Evolutionary conservation across 2,113 vertebrate species (phyloP).

Genomic region (Tragulus kanchil): DNA sequence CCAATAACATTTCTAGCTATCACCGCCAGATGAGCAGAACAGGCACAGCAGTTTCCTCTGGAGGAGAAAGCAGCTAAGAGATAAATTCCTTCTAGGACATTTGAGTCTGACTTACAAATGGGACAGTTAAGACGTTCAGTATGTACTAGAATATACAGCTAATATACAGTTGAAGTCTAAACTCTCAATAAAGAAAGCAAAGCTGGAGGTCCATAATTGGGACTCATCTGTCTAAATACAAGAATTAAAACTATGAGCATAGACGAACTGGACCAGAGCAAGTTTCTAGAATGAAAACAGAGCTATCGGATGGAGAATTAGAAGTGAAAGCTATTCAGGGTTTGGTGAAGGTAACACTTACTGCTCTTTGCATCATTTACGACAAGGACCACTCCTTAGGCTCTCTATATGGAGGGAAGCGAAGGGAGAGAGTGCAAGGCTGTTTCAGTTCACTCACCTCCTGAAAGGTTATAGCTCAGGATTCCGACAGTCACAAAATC

Average conservation of each 20-base stretch:
- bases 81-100: background rate
- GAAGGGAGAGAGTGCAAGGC: background rate
- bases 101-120: background rate
- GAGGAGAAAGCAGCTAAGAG: background rate
- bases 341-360: background rate
- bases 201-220: background rate
- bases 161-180: background rate
- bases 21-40: background rate
- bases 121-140: background rate
- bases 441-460: background rate
- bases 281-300: conserved; percentile 10
- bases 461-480: background rate
- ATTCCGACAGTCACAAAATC: background rate
- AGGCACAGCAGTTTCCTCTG: background rate
- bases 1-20: background rate
- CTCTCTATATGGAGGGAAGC: background rate
- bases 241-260: background rate
- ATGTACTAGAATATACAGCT: background rate
- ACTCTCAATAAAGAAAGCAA: background rate
- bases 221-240: background rate
- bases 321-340: background rate
- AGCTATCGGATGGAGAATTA: background rate
- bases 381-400: background rate
- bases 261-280: background rate
- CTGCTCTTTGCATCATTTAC: background rate